Evolutionary conservation across 2,113 vertebrate genomes (phyloP).

Genomic region (Colius striatus): DNA sequence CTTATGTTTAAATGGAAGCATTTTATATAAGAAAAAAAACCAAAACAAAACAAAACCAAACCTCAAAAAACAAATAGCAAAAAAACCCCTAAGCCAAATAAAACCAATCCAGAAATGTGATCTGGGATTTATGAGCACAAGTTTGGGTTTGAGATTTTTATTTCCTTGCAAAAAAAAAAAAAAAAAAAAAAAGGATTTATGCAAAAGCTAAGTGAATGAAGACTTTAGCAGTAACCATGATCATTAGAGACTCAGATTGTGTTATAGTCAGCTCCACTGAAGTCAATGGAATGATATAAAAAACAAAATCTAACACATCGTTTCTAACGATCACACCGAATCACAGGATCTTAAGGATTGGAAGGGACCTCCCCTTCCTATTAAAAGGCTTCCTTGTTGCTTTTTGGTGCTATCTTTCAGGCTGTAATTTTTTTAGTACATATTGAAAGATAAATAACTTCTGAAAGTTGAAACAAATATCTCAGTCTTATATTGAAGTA

Average conservation of each 20-base stretch:
- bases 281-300: background rate
- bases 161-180: background rate
- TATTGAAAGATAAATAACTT: conserved; percentile 70
- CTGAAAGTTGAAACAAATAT: conserved; percentile 58
- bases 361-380: background rate
- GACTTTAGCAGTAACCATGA: background rate
- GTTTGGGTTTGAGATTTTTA: background rate
- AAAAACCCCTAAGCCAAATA: background rate
- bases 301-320: background rate
- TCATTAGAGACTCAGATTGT: background rate
- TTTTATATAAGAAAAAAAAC: background rate
- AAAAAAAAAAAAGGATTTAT: background rate
- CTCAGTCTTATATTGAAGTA: conserved; percentile 45
- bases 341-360: no score
- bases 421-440: background rate
- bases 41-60: background rate
- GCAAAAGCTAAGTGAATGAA: background rate
- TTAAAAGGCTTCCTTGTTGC: background rate
- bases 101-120: background rate
- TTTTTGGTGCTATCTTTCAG: background rate
- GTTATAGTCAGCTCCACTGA: background rate
- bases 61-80: no score
- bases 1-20: background rate
- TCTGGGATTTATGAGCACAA: background rate
- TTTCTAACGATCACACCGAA: background rate